Conservation (phyloP, 1,140 invertebrate species). For the Steinernema feltiae region DNA sequence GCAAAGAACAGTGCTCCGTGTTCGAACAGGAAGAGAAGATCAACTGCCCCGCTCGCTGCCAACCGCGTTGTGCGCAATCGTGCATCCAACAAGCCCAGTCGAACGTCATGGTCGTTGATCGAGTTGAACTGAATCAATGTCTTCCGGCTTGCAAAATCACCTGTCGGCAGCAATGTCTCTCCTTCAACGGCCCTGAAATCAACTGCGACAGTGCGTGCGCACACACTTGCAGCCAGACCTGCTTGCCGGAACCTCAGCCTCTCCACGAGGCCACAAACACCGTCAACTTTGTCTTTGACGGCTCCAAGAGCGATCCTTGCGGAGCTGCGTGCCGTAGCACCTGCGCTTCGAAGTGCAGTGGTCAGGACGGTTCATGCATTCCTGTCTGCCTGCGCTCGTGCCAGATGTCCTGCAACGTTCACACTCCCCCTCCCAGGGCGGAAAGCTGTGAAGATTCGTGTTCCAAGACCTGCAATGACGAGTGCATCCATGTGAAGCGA, state of each 20-base stretch:
- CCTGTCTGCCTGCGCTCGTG: background rate
- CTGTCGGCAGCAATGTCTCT: background rate
- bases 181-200: constrained; percentile 1
- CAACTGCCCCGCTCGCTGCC: background rate
- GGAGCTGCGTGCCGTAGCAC: background rate
- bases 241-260: background rate
- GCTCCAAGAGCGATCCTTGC: background rate
- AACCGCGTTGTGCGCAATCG: background rate
- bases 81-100: background rate
- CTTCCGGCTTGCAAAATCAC: constrained; percentile 3
- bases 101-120: background rate
- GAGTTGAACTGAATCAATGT: background rate
- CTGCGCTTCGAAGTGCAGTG: background rate
- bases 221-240: background rate
- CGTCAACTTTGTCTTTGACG: background rate
- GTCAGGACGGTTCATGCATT: background rate
- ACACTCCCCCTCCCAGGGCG: background rate
- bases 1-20: background rate
- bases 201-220: constrained; percentile 1
- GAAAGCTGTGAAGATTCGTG: background rate
- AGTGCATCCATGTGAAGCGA: background rate
- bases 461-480: background rate
- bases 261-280: background rate
- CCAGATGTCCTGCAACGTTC: background rate
- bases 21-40: background rate